Evolutionary conservation across 2,888 invertebrate genomes (phyloP), one percentile per base, ranked within the genome.

Genomic region (Parasteatoda lunata): DNA sequence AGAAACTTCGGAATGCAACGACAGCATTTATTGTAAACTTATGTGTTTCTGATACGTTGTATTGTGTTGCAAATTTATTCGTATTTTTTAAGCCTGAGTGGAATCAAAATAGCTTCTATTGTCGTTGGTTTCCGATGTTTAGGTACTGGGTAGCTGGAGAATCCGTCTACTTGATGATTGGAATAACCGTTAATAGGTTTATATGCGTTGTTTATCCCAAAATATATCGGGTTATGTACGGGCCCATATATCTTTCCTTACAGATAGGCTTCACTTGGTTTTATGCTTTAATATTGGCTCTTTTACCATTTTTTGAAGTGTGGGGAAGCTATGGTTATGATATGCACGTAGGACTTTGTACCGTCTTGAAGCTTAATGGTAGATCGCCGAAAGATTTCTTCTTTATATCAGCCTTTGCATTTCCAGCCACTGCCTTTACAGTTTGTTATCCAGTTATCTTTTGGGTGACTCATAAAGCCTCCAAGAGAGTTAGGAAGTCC

Each of bases 101-200:
- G 97, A 94, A 95, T 66, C 93, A 97, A 47, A 96, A 96, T 0
- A 94, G 94, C 45, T 93, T 94, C 2, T 93, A 96, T 59, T 97
- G 97, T 91, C 95, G 95, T 92, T 93, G 97, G 92, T 97, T 97
- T 92, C 96, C 97, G 0, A 95, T 97, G 90, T 94, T 97, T 90
- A 96, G 97, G 93, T 97, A 97, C 91, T 96, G 96, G 85, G 97
- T 97, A 91, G 96, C 96, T 77, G 97, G 96, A 0, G 96, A 96
- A 4, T 96, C 96, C 0, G 93, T 97, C 65, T 93, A 97, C 89
- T 96, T 96, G 91, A 97, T 97, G 96, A 96, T 97, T 77, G 96
- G 96, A 89, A 97, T 97, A 89, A 97, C 97, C 54, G 93, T 97
- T 87, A 97, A 97, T 93, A 95, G 97, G 96, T 96, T 91, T 93